Base-by-base conservation (phyloP, 2,888 invertebrate genomes). In the Morpho deidamia region DNA sequence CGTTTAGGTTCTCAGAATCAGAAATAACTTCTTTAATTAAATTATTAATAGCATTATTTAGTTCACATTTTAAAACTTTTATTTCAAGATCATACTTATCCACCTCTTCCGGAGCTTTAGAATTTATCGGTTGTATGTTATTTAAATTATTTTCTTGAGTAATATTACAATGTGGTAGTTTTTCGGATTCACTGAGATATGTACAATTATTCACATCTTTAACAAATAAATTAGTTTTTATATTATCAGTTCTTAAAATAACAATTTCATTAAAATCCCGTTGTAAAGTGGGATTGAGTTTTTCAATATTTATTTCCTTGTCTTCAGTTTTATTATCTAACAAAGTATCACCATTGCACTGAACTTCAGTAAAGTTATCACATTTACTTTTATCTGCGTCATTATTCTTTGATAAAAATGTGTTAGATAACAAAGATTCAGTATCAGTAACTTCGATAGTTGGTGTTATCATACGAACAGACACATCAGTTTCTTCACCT, bases 391-490 rank as follows among this genome's bases (percentile, higher is more conserved):
- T 34, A 7, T n/a, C 49, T 33, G 46, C 49, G 7, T 61, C 58
- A 32, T 61, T 60, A 42, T 51, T 55, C 35, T 67, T 64, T 32
- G 70, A 54, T 41, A 77, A 64, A 64, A 79, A 83, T 10, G 78
- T 72, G 58, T 78, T 81, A 59, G 81, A 87, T 0, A 87, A 64
- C 38, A 88, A 75, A 48, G 76, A 79, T 69, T 87, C 88, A 33
- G 88, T 79, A 59, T 86, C 83, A 39, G 83, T 85, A 1, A 90
- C 85, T 76, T 90, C 90, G 59, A 90, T 90, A 2, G 86, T 88
- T 32, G 90, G 90, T 14, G 90, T 90, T 38, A 83, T 83, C 68
- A 90, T 89, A 39, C 89, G 81, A 7, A 90, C 74, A 48, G 88
- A 82, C 39, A 81, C 82, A 62, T 90, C 90, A 40, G 84, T 84